These are phyloP conservation scores for Benitochromis conjunctus DNA, from an alignment of 2,113 vertebrate species.

Conservation along the genomic window DNA sequence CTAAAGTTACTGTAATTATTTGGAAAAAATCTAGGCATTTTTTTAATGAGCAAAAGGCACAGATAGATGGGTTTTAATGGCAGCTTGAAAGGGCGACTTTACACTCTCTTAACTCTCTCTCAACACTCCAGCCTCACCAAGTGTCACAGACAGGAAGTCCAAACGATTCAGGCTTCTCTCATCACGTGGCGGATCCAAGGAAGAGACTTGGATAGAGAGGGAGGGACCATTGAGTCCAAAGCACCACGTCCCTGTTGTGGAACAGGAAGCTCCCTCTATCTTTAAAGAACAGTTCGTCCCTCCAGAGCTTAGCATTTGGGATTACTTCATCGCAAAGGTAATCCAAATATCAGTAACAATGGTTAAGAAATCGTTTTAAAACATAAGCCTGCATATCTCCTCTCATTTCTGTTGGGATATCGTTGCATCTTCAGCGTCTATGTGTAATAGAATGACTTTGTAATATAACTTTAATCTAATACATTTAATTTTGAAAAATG, in stretches of 20 bases:
- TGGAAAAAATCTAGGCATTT: neutral
- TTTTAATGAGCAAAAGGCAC: neutral
- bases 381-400: neutral
- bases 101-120: neutral
- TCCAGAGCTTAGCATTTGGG: constrained; percentile 97
- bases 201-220: constrained; percentile 75
- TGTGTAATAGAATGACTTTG: neutral
- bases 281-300: constrained; percentile 89
- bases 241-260: constrained; percentile 46
- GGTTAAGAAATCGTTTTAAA: neutral
- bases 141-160: constrained; percentile 76
- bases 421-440: neutral
- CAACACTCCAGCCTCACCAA: constrained; percentile 62
- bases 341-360: neutral
- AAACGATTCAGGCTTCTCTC: constrained; percentile 72
- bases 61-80: neutral
- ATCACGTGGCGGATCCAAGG: constrained; percentile 78
- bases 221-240: constrained; percentile 71
- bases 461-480: neutral
- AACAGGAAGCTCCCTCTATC: constrained; percentile 70
- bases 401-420: neutral
- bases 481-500: neutral
- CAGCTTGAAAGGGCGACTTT: neutral
- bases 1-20: neutral
- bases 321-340: constrained; percentile 98